A percentile compares a stretch with the other conserved stretches of the same genome.
phyloP scores from a whole-genome alignment of 2,113 vertebrate species.

The Calidris pugnax region DNA sequence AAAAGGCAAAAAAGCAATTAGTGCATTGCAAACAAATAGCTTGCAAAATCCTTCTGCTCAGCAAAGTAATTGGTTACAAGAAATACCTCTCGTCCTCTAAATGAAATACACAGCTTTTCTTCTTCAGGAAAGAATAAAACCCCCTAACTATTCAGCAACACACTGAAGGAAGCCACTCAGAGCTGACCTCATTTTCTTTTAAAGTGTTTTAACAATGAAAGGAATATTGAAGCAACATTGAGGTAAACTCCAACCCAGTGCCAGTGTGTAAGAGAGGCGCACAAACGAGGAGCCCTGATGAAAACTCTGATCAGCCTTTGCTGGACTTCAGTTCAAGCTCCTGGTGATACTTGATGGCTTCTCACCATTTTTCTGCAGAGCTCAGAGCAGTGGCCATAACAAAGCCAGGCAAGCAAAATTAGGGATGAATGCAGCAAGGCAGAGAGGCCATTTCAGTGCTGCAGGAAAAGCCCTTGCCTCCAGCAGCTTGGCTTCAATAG shows the following conservation, averaged over 20 bases:
- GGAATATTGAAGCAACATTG: background rate
- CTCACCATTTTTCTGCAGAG: background rate
- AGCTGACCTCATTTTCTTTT: background rate
- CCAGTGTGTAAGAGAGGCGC: background rate
- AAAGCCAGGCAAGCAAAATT: background rate
- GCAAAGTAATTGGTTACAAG: background rate
- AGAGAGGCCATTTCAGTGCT: background rate
- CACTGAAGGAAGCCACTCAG: background rate
- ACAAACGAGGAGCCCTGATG: background rate
- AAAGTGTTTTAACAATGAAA: background rate
- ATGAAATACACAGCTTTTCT: background rate
- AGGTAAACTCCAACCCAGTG: background rate
- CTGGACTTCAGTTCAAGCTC: background rate
- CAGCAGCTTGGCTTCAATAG: background rate
- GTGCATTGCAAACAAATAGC: background rate
- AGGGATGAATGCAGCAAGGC: background rate
- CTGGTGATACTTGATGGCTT: background rate
- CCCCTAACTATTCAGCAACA: background rate
- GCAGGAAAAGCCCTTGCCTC: background rate
- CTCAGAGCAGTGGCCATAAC: background rate
- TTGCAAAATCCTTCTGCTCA: background rate
- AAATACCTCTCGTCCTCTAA: background rate
- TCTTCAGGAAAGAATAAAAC: background rate
- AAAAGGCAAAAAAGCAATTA: background rate
- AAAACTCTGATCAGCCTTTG: background rate